Evolutionary conservation across 2,888 invertebrate genomes (phyloP).

Genomic region (Xestobium rufovillosum): DNA sequence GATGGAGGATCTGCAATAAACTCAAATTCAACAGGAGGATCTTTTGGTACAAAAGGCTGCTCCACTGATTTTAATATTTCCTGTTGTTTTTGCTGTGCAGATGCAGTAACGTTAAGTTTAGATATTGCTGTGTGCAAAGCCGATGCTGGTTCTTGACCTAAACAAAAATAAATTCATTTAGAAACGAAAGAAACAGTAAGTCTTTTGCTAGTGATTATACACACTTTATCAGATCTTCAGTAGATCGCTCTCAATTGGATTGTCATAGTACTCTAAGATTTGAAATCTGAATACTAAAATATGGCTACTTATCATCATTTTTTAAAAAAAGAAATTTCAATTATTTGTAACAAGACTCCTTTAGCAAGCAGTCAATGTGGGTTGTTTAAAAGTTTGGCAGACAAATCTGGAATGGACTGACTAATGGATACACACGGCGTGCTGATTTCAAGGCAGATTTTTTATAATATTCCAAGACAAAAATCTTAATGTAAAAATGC

Average conservation of each 20-base stretch:
- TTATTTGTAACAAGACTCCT: too few relatives aligned
- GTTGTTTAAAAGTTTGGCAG: too few relatives aligned
- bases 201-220: slow-evolving; percentile 5
- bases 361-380: too few relatives aligned
- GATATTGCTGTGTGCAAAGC: slow-evolving; percentile 44
- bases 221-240: background rate
- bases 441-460: too few relatives aligned
- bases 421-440: too few relatives aligned
- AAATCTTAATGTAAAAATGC: too few relatives aligned
- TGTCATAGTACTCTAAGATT: slow-evolving; percentile 36
- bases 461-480: too few relatives aligned
- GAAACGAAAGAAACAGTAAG: slow-evolving; percentile 3
- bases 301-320: slow-evolving; percentile 39
- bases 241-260: slow-evolving; percentile 30
- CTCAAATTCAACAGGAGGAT: slow-evolving; percentile 87
- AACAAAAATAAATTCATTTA: slow-evolving; percentile 19
- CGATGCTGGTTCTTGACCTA: slow-evolving; percentile 41
- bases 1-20: slow-evolving; percentile 97
- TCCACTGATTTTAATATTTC: slow-evolving; percentile 80
- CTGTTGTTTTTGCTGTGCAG: slow-evolving; percentile 79
- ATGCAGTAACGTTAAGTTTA: slow-evolving; percentile 59
- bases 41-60: slow-evolving; percentile 82
- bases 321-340: slow-evolving; percentile 5
- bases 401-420: too few relatives aligned
- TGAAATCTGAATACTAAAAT: slow-evolving; percentile 36